Evolutionary conservation across 2,113 vertebrate genomes (phyloP).

Genomic region (Plectropomus leopardus): DNA sequence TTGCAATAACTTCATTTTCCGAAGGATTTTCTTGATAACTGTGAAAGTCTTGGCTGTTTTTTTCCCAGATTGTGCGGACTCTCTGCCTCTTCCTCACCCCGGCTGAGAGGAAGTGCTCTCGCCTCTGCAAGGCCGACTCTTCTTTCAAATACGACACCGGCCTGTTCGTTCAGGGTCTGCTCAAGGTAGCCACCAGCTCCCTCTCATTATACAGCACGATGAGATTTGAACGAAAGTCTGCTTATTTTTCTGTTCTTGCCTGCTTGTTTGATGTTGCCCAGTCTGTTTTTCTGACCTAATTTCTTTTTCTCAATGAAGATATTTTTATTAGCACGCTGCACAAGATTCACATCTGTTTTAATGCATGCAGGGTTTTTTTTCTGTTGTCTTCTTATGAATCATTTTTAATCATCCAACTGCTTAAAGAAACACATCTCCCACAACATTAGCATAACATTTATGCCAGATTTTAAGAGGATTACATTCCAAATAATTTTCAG

Average conservation of each 20-base stretch:
- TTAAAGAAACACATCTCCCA: too few relatives aligned
- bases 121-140: constrained; percentile 90
- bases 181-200: constrained; percentile 88
- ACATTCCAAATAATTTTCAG: too few relatives aligned
- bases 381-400: neutral
- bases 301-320: constrained; percentile 8
- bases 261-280: constrained; percentile 16
- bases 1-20: neutral
- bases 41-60: neutral
- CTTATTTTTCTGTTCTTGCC: neutral
- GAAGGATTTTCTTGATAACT: neutral
- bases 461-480: too few relatives aligned
- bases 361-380: neutral
- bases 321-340: neutral
- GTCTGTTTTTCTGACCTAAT: constrained; percentile 17
- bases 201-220: neutral
- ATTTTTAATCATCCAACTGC: neutral
- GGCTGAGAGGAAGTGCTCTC: constrained; percentile 93
- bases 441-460: too few relatives aligned
- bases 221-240: neutral
- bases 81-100: constrained; percentile 96
- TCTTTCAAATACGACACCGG: constrained; percentile 97
- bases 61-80: constrained; percentile 92
- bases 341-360: neutral
- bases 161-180: constrained; percentile 96